Evolutionary conservation across 2,113 vertebrate genomes (phyloP).

Genomic region (Tachysurus fulvidraco): DNA sequence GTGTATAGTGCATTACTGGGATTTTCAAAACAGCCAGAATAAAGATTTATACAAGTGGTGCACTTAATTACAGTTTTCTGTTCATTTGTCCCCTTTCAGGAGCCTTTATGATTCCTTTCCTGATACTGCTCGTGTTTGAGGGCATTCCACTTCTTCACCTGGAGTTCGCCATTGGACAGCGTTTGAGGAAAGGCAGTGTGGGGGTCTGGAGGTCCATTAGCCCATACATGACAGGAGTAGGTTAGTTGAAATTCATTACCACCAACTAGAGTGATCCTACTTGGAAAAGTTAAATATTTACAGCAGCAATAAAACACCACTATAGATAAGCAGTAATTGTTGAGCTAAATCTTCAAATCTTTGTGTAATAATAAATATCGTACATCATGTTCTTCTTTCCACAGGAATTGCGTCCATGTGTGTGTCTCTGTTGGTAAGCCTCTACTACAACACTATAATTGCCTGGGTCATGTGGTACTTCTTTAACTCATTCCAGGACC

Average conservation of each 20-base stretch:
- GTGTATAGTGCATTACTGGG: background rate
- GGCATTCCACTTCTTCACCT: slow-evolving; percentile 85
- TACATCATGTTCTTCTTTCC: background rate
- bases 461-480: slow-evolving; percentile 78
- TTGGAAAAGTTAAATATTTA: background rate
- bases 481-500: slow-evolving; percentile 71
- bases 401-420: slow-evolving; percentile 86
- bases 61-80: background rate
- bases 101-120: slow-evolving; percentile 93
- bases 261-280: background rate
- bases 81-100: slow-evolving; percentile 66
- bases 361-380: background rate
- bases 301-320: background rate
- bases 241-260: slow-evolving; percentile 66
- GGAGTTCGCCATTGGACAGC: slow-evolving; percentile 91
- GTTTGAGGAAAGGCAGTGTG: slow-evolving; percentile 82
- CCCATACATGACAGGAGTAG: slow-evolving; percentile 82
- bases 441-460: slow-evolving; percentile 93
- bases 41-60: background rate
- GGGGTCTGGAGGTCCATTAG: slow-evolving; percentile 84
- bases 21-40: background rate
- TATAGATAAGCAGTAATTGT: background rate
- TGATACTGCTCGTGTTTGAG: slow-evolving; percentile 88
- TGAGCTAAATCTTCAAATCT: background rate
- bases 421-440: slow-evolving; percentile 82